Percentiles rank a stretch among this genome's conserved stretches.
Evolutionary conservation across 2,888 invertebrate species (phyloP).

Genomic region (Thyatira batis): DNA sequence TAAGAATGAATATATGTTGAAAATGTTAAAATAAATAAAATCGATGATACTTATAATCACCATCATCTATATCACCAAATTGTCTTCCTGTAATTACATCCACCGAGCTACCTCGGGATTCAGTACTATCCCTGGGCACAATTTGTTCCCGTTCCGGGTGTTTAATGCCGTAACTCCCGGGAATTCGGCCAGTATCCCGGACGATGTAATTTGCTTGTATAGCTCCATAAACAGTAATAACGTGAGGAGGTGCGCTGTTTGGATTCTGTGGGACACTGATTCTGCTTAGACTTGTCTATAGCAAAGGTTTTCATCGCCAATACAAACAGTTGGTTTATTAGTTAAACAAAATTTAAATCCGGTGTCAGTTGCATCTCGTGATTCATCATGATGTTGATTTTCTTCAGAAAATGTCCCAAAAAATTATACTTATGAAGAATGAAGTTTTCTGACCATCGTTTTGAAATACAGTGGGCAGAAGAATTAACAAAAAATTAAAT

Average conservation of each 20-base stretch:
- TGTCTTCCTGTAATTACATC: neutral
- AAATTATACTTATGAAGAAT: too few relatives aligned
- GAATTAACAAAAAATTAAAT: too few relatives aligned
- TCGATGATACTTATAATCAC: too few relatives aligned
- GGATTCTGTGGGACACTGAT: neutral
- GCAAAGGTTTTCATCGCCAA: neutral
- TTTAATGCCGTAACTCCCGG: neutral
- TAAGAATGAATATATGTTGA: too few relatives aligned
- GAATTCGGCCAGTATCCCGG: neutral
- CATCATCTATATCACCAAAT: neutral
- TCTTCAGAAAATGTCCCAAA: too few relatives aligned
- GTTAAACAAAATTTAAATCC: too few relatives aligned
- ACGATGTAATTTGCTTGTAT: conserved; percentile 3
- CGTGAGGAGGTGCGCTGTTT: neutral
- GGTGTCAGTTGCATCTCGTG: too few relatives aligned
- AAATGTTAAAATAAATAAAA: too few relatives aligned
- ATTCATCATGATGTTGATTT: too few relatives aligned
- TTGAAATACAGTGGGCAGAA: too few relatives aligned
- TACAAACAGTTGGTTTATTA: too few relatives aligned
- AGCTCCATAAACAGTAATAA: conserved; percentile 1
- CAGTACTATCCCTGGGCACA: neutral
- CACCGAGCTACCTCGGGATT: neutral
- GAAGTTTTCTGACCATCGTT: too few relatives aligned
- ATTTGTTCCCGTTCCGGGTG: neutral
- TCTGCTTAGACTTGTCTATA: neutral